Conservation (phyloP, 2,888 invertebrate species). For the Drosophila tanythrix region DNA sequence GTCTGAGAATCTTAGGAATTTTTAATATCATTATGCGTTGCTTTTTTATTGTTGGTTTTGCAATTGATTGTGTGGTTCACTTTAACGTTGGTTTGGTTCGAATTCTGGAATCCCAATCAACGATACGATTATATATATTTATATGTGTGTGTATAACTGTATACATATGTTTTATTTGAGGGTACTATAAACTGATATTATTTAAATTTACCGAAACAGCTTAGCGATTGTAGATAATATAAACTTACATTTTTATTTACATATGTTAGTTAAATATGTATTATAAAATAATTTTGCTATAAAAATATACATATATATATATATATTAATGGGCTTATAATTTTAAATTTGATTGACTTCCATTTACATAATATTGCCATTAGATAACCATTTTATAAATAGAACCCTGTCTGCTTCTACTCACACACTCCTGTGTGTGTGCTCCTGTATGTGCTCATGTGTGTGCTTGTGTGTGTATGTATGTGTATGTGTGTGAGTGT, state of each 20-base stretch:
- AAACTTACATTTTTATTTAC: neutral
- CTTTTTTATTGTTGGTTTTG: constrained; percentile 45
- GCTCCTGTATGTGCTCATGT: constrained; percentile 1
- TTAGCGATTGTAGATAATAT: neutral
- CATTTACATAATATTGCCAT: constrained; percentile 38
- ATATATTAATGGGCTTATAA: constrained; percentile 23
- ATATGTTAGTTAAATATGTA: neutral
- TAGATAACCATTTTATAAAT: constrained; percentile 36
- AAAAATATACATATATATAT: constrained; percentile 23
- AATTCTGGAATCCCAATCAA: constrained; percentile 2
- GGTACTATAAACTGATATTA: neutral
- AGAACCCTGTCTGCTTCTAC: constrained; percentile 24
- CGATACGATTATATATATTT: neutral
- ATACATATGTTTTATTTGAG: constrained; percentile 18
- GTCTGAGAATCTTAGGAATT: constrained; percentile 53
- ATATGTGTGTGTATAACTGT: neutral
- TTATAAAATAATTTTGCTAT: neutral
- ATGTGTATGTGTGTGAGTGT: neutral
- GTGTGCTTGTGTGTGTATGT: constrained; percentile 10
- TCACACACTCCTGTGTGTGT: constrained; percentile 17
- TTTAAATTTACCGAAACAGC: neutral
- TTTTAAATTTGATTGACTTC: constrained; percentile 11
- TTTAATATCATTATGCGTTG: constrained; percentile 57
- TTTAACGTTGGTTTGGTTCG: neutral
- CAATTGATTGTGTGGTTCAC: constrained; percentile 9